Percentiles rank a stretch among this genome's conserved stretches.
phyloP scores from a whole-genome alignment of 2,888 invertebrate genomes.

The Vesta saturnalis region DNA sequence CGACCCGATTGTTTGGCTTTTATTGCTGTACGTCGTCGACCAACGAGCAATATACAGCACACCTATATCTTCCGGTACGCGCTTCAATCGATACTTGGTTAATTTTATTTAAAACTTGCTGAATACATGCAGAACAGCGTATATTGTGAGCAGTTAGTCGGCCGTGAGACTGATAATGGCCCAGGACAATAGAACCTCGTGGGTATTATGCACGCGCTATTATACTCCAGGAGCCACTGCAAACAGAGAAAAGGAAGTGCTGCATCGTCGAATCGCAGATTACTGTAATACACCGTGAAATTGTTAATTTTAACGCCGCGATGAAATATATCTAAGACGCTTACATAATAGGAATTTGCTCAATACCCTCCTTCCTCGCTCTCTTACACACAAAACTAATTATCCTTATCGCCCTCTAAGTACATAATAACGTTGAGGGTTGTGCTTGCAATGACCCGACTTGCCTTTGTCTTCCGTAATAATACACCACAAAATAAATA shows the following conservation, averaged over 20 bases:
- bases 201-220: slow-evolving; percentile 41
- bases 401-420: slow-evolving; percentile 45
- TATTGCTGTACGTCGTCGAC: slow-evolving; percentile 44
- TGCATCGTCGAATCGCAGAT: slow-evolving; percentile 40
- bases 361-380: slow-evolving; percentile 39
- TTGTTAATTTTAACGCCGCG: slow-evolving; percentile 46
- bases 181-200: slow-evolving; percentile 41
- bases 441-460: slow-evolving; percentile 37
- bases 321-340: slow-evolving; percentile 44
- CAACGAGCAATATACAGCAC: slow-evolving; percentile 27
- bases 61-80: slow-evolving; percentile 34
- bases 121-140: slow-evolving; percentile 44
- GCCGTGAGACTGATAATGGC: slow-evolving; percentile 53
- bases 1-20: slow-evolving; percentile 52
- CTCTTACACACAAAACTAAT: slow-evolving; percentile 44
- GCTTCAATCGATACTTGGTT: slow-evolving; percentile 45
- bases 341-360: slow-evolving; percentile 44
- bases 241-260: slow-evolving; percentile 40
- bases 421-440: slow-evolving; percentile 43
- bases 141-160: slow-evolving; percentile 53
- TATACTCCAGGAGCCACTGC: slow-evolving; percentile 38
- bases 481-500: slow-evolving; percentile 37
- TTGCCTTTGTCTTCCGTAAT: slow-evolving; percentile 39
- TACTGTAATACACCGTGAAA: slow-evolving; percentile 46
- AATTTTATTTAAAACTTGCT: slow-evolving; percentile 48